These are phyloP conservation scores for Netelia virgata DNA, from an alignment of 2,888 invertebrate genomes.

Conservation along the genomic window DNA sequence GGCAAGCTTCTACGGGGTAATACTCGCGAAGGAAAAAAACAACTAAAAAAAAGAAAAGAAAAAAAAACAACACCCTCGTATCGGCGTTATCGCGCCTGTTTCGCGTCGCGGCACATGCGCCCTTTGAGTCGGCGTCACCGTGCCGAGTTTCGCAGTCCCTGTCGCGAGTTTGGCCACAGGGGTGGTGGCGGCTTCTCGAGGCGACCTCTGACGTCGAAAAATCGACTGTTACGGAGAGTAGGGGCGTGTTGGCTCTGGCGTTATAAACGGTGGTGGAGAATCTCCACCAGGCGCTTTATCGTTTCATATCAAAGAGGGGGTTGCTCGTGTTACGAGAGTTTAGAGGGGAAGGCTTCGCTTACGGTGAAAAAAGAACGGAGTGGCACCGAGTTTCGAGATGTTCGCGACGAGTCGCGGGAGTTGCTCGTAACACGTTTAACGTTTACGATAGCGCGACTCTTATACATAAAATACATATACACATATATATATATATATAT, in stretches of 20 bases:
- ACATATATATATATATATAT: constrained; percentile 5
- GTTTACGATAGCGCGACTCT: neutral
- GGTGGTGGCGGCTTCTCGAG: constrained; percentile 47
- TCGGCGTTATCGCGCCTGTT: constrained; percentile 42
- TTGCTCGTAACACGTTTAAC: constrained; percentile 36
- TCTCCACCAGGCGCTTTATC: constrained; percentile 21
- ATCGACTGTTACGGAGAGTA: constrained; percentile 10
- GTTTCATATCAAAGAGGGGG: constrained; percentile 5
- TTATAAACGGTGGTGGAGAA: constrained; percentile 6
- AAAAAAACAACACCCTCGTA: neutral
- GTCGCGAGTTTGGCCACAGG: constrained; percentile 18
- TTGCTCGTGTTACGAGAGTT: constrained; percentile 13
- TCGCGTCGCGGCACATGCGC: constrained; percentile 45
- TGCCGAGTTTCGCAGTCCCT: neutral
- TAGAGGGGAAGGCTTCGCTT: neutral
- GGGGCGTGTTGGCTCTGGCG: constrained; percentile 55
- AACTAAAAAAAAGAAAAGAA: constrained; percentile 14
- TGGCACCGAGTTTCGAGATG: constrained; percentile 23
- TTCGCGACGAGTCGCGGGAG: constrained; percentile 5
- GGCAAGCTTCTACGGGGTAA: constrained; percentile 11
- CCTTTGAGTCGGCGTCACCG: constrained; percentile 7
- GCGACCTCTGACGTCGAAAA: constrained; percentile 50
- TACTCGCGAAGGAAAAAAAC: neutral
- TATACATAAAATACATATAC: neutral
- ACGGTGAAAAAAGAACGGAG: constrained; percentile 2